Evolutionary conservation across 2,888 invertebrate genomes (phyloP), one percentile per base, ranked within the genome.

Genomic region (Heliconius erato): DNA sequence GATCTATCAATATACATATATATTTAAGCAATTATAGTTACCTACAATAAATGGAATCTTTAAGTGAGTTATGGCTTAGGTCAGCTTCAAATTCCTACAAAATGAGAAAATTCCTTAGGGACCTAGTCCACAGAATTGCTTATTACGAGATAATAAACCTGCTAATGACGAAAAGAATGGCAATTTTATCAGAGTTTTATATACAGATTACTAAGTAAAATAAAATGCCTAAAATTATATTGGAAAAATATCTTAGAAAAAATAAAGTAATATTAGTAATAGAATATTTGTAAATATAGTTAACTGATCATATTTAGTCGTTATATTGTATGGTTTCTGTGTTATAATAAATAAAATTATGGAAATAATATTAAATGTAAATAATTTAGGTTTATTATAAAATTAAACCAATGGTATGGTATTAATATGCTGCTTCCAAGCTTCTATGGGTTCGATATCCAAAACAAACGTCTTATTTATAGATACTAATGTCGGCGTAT

Each of bases 91-190:
- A 84, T 85, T 82, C 81, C 82, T 69, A 80, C 79, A 84, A 79
- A 84, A 85, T 85, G 83, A 83, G 80, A 79, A 85, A 85, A 83
- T 80, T 82, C 84, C 79, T 81, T 59, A 63, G 76, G 59, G 80
- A 80, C 69, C 67, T 65, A 78, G 74, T 72, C 78, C 54, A 28
- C 23, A 44, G 74, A 26, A 77, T 63, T 79, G 65, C 80, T 84
- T 84, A 81, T 82, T 78, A 76, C 69, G 63, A 44, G 74, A 67
- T 79, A 82, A 63, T 79, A 79, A 82, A 40, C 78, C 72, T 40
- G 40, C 40, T 69, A 40, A 40, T 72, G 54, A 82, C 67, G 71
- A 79, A 79, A 63, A 23, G 23, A 54, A 54, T 23, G 6, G 23
- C 54, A 54, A 7, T 54, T 54, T 54, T 54, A 54, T 54, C 19